A percentile compares a stretch with the other conserved stretches of the same genome.
Conservation (phyloP, 2,888 invertebrate species). For the Pheosia gnoma region DNA sequence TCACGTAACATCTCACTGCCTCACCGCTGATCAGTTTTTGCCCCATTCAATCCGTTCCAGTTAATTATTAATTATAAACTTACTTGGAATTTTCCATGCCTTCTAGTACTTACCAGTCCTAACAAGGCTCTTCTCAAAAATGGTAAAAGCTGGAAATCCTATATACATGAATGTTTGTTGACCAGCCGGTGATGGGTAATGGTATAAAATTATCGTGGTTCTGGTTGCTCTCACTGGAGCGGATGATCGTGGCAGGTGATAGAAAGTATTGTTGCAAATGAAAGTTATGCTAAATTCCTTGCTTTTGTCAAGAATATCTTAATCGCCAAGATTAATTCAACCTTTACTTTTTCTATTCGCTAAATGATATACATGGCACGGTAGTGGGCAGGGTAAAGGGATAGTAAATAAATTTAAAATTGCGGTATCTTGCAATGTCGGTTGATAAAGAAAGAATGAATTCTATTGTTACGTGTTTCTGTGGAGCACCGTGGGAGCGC, state of each 20-base stretch:
- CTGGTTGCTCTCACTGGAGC: constrained; percentile 28
- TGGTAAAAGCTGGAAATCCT: neutral
- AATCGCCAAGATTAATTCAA: neutral
- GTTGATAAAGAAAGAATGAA: neutral
- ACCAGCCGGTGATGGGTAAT: neutral
- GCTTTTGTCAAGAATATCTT: neutral
- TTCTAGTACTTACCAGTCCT: neutral
- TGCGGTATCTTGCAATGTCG: neutral
- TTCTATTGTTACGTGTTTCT: neutral
- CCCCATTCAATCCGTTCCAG: neutral
- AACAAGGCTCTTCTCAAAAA: neutral
- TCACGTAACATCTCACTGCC: neutral
- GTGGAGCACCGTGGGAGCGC: constrained; percentile 5
- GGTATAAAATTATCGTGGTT: constrained; percentile 15
- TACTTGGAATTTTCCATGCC: neutral
- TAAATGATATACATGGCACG: too few species aligned
- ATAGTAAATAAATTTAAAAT: neutral
- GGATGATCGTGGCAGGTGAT: constrained; percentile 31
- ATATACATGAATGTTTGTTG: neutral
- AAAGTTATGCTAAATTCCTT: constrained; percentile 26
- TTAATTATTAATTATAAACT: neutral
- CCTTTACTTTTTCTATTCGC: neutral
- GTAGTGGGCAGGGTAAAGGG: too few species aligned
- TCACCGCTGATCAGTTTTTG: neutral
- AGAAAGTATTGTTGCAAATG: constrained; percentile 19